Evolutionary conservation across 92 coral and sea anemone genomes (phyloP).

Genomic region (Phenganax subtilis): DNA sequence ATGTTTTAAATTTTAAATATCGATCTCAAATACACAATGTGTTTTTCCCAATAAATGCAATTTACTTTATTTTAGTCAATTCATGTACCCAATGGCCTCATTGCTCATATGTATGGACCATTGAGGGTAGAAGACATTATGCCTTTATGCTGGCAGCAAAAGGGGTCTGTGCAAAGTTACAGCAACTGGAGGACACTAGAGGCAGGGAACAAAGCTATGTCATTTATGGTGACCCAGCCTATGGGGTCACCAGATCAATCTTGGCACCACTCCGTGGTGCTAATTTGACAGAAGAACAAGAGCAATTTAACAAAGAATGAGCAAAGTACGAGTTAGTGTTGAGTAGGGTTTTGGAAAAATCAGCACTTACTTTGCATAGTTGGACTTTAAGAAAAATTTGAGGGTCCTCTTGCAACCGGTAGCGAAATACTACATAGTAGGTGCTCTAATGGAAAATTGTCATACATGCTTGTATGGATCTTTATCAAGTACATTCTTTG

Average conservation of each 20-base stretch:
- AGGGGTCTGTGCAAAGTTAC: constrained; percentile 47
- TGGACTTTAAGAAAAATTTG: constrained; percentile 60
- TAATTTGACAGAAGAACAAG: constrained; percentile 53
- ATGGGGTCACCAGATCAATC: constrained; percentile 55
- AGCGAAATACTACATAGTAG: constrained; percentile 60
- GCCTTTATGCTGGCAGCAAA: constrained; percentile 60
- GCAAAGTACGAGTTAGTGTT: constrained; percentile 75
- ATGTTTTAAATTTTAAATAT: not conserved
- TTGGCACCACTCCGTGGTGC: constrained; percentile 55
- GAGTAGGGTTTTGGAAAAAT: too few species aligned
- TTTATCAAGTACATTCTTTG: constrained; percentile 22
- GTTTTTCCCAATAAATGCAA: not conserved
- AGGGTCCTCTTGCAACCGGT: constrained; percentile 65
- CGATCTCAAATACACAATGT: not conserved
- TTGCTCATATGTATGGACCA: constrained; percentile 57
- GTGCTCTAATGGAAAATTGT: constrained; percentile 26
- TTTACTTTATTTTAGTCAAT: constrained; percentile 11
- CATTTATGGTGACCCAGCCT: constrained; percentile 55
- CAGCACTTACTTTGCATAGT: constrained; percentile 48
- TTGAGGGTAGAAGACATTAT: constrained; percentile 50
- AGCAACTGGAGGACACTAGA: constrained; percentile 38
- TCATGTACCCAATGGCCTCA: constrained; percentile 31
- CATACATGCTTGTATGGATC: constrained; percentile 25
- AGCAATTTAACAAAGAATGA: constrained; percentile 56
- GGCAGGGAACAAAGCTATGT: constrained; percentile 52